Conservation (phyloP, 2,797 vertebrate genomes). For the Carcharodon carcharias region DNA sequence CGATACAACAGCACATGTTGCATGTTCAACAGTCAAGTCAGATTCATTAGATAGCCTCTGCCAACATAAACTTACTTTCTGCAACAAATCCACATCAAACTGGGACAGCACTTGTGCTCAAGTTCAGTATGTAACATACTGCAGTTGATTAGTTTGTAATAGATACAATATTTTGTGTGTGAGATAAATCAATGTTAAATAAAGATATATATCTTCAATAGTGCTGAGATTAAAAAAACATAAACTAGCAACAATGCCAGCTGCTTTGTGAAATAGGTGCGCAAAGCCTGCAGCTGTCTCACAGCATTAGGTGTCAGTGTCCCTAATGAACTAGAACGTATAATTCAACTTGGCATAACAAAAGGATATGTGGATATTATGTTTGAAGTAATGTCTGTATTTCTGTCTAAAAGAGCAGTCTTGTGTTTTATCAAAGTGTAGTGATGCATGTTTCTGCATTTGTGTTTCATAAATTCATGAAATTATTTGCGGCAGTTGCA, state of each 20-base stretch:
- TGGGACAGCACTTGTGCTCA: not conserved
- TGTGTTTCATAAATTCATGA: not conserved
- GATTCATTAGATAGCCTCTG: not conserved
- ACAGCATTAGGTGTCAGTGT: slow-evolving; percentile 12
- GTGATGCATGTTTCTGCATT: slow-evolving; percentile 4
- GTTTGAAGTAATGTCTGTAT: slow-evolving; percentile 13
- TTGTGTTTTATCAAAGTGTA: not conserved
- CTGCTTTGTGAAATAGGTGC: not conserved
- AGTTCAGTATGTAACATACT: not conserved
- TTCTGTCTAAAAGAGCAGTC: not conserved
- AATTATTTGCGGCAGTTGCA: not conserved
- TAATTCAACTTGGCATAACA: slow-evolving; percentile 31
- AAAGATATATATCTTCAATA: not conserved
- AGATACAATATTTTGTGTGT: not conserved
- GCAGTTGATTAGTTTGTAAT: not conserved
- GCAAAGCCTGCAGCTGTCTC: slow-evolving; percentile 20
- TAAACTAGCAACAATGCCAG: not conserved
- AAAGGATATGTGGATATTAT: not conserved
- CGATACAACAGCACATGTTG: not conserved
- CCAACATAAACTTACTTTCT: not conserved
- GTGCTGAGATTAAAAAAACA: not conserved
- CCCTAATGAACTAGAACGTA: slow-evolving; percentile 30
- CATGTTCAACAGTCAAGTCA: not conserved
- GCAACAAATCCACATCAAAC: not conserved
- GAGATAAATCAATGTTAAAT: slow-evolving; percentile 1